phyloP scores from a whole-genome alignment of 2,888 invertebrate genomes.

The Theretra japonica region DNA sequence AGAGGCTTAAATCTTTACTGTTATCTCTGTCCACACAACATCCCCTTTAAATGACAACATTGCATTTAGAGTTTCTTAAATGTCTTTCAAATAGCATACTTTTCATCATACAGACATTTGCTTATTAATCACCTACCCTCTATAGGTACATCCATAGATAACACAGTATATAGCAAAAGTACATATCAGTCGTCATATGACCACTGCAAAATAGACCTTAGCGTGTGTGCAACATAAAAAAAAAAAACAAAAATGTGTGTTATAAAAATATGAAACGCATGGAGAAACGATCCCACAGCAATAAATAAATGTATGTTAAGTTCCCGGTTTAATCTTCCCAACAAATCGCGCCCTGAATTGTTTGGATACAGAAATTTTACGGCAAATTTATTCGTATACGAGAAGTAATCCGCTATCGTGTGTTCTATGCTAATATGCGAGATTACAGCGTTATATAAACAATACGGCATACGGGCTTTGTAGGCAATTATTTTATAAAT shows the following conservation, averaged over 20 bases:
- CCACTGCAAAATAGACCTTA: too few species aligned
- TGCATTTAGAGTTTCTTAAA: too few species aligned
- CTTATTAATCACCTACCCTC: too few species aligned
- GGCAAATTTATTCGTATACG: conserved; percentile 70
- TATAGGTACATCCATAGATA: too few species aligned
- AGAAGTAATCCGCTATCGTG: conserved; percentile 59
- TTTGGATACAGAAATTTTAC: conserved; percentile 67
- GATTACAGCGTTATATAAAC: conserved; percentile 51
- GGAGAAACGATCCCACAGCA: conserved; percentile 37
- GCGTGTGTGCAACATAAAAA: not conserved
- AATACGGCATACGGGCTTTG: conserved; percentile 11
- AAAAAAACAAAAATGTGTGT: too few species aligned
- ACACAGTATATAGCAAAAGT: too few species aligned
- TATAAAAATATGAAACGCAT: not conserved
- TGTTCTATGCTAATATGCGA: conserved; percentile 57
- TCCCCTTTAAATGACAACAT: too few species aligned
- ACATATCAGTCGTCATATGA: too few species aligned
- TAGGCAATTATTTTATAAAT: not conserved
- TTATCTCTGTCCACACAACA: too few species aligned
- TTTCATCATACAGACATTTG: too few species aligned
- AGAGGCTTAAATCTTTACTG: too few species aligned
- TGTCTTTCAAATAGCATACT: too few species aligned
- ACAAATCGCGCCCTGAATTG: conserved; percentile 70
- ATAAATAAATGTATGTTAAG: conserved; percentile 57
- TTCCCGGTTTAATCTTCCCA: conserved; percentile 70